These are phyloP conservation scores for Eulacestoma nigropectus DNA, from an alignment of 2,113 vertebrate genomes.

Conservation along the genomic window DNA sequence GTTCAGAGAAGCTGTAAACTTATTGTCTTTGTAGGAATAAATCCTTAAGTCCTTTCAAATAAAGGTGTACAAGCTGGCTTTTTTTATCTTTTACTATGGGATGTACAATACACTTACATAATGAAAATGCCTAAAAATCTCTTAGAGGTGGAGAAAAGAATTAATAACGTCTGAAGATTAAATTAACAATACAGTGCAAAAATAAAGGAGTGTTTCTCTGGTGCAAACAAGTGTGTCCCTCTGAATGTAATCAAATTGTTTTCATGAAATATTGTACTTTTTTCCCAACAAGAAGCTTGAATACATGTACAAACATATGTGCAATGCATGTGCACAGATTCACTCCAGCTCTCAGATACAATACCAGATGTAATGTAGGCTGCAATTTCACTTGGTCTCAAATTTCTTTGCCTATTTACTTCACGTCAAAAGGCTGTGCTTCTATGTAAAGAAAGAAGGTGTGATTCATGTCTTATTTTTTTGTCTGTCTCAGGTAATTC, in stretches of 20 bases:
- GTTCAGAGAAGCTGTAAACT: not conserved
- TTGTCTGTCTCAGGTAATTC: not conserved
- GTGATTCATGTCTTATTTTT: not conserved
- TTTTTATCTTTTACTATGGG: not conserved
- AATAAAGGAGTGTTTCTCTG: not conserved
- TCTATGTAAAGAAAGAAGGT: not conserved
- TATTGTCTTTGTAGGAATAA: not conserved
- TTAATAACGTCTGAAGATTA: not conserved
- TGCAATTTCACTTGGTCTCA: not conserved
- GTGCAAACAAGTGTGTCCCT: not conserved
- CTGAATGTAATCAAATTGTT: not conserved
- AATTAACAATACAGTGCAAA: not conserved
- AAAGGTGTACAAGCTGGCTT: not conserved
- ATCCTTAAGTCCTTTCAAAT: not conserved
- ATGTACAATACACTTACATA: not conserved
- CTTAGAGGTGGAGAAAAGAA: not conserved
- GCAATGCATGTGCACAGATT: rapidly evolving
- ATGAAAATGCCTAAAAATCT: not conserved
- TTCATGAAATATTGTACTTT: not conserved
- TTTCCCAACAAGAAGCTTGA: not conserved
- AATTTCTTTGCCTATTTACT: not conserved
- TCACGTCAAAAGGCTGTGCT: not conserved
- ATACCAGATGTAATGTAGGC: not conserved
- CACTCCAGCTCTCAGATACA: not conserved
- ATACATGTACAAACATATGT: not conserved